A percentile compares a stretch with the other conserved stretches of the same genome.
phyloP scores from a whole-genome alignment of 1,140 invertebrate species.

The Vanessa atalanta region DNA sequence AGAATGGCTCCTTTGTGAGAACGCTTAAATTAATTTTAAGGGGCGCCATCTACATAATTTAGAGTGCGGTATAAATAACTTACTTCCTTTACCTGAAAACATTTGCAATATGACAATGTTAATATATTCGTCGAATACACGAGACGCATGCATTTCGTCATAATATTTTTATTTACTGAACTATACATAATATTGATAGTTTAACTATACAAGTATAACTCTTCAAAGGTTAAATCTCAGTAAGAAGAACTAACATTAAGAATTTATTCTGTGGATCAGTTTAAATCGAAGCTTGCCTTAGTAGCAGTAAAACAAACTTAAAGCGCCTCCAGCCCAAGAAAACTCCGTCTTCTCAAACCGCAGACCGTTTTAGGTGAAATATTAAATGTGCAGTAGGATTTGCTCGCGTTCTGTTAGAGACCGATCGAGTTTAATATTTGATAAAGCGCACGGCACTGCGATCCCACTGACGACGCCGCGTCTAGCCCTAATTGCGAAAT shows the following conservation, averaged over 20 bases:
- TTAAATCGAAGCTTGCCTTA: constrained; percentile 41
- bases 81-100: constrained; percentile 22
- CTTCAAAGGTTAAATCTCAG: background rate
- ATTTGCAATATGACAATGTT: constrained; percentile 30
- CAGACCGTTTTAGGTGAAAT: constrained; percentile 73
- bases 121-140: constrained; percentile 6
- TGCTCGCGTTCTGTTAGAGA: constrained; percentile 50
- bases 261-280: constrained; percentile 51
- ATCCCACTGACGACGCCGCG: constrained; percentile 1
- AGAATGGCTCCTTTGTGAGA: constrained; percentile 55
- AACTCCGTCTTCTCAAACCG: constrained; percentile 59
- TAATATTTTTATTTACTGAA: background rate
- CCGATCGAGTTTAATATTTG: constrained; percentile 64
- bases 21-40: constrained; percentile 56
- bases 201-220: background rate
- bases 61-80: constrained; percentile 31
- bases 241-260: constrained; percentile 41
- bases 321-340: constrained; percentile 55
- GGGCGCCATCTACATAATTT: constrained; percentile 37
- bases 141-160: background rate
- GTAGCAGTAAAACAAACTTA: constrained; percentile 64
- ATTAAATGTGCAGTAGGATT: constrained; percentile 65
- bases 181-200: too few relatives aligned
- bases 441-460: constrained; percentile 49
- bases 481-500: constrained; percentile 57